Evolutionary conservation across 2,797 vertebrate genomes (phyloP).

Genomic region (Capromys pilorides): DNA sequence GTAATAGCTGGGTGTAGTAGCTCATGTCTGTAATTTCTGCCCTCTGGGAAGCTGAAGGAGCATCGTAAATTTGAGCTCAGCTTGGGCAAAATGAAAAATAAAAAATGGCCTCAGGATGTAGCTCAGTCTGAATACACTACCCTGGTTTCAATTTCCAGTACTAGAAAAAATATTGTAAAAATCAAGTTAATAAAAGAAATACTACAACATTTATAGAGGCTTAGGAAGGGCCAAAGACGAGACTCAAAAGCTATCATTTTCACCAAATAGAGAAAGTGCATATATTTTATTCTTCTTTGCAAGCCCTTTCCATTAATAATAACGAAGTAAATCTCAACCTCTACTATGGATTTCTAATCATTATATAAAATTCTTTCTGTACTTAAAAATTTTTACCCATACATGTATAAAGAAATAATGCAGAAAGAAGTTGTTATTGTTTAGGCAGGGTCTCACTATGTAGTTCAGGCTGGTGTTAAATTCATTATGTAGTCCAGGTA

Average conservation of each 20-base stretch:
- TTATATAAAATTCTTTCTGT: conserved; percentile 29
- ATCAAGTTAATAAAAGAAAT: conserved; percentile 2
- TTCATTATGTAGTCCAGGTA: no score
- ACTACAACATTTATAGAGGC: not conserved
- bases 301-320: not conserved
- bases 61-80: not conserved
- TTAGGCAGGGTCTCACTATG: not conserved
- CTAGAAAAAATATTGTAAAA: conserved; percentile 8
- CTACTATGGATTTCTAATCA: conserved; percentile 14
- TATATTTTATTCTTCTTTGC: not conserved
- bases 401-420: not conserved
- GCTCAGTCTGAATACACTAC: not conserved
- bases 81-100: not conserved
- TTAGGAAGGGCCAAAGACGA: not conserved
- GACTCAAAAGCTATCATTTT: not conserved
- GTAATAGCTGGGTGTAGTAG: not conserved
- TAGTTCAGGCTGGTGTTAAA: not conserved
- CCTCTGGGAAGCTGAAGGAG: no score
- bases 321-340: conserved; percentile 25
- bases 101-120: not conserved
- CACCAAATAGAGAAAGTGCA: conserved; percentile 5
- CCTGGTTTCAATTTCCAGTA: not conserved
- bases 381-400: conserved; percentile 5
- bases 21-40: no score
- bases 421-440: not conserved